phyloP scores from a whole-genome alignment of 92 coral and sea anemone genomes.

The Palythoa grandiflora region DNA sequence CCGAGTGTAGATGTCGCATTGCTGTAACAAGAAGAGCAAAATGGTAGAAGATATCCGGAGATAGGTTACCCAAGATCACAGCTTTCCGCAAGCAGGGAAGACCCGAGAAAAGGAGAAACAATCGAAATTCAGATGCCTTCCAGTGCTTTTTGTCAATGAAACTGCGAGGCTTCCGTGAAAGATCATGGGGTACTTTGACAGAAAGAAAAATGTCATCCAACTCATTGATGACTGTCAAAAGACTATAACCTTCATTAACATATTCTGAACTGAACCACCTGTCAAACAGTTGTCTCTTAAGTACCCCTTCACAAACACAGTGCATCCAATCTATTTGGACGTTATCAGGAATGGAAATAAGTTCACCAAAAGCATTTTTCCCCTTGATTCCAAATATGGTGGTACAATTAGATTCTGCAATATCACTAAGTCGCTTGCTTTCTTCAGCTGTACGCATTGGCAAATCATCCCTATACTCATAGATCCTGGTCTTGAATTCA shows the following conservation, averaged over 20 bases:
- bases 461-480: constrained; percentile 2
- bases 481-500: constrained; percentile 21
- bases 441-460: constrained; percentile 50
- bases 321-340: constrained; percentile 61
- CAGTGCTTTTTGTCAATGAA: constrained; percentile 41
- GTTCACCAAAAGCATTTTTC: constrained; percentile 33
- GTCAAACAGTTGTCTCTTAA: constrained; percentile 47
- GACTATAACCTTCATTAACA: not conserved
- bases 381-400: constrained; percentile 52
- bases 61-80: constrained; percentile 4
- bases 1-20: not conserved
- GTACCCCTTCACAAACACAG: constrained; percentile 59
- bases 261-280: constrained; percentile 47
- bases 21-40: constrained; percentile 47
- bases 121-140: constrained; percentile 54
- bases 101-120: constrained; percentile 48
- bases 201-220: constrained; percentile 39
- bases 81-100: constrained; percentile 23
- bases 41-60: constrained; percentile 46
- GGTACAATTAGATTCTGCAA: constrained; percentile 18
- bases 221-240: not conserved
- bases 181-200: constrained; percentile 56
- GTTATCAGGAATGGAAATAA: constrained; percentile 51
- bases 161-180: constrained; percentile 54
- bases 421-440: not conserved